These are phyloP conservation scores for Ctenoplectra terminalis DNA, from an alignment of 1,140 invertebrate genomes.

Conservation along the genomic window DNA sequence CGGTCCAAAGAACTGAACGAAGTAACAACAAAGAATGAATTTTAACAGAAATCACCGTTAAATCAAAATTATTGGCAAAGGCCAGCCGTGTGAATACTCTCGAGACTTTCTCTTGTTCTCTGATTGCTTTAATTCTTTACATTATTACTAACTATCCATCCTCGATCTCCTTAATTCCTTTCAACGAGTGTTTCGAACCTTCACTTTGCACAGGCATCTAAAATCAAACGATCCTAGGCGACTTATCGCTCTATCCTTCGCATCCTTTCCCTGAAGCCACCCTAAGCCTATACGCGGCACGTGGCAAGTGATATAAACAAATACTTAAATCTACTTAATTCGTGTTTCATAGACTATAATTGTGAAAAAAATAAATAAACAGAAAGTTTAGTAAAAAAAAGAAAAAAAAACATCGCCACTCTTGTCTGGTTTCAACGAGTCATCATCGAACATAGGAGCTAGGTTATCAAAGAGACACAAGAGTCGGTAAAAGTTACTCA, in stretches of 20 bases:
- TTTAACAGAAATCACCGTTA: background rate
- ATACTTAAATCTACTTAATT: slow-evolving; percentile 72
- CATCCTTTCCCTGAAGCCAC: slow-evolving; percentile 72
- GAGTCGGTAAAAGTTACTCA: background rate
- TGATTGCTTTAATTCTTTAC: slow-evolving; percentile 1
- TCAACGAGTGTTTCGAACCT: background rate
- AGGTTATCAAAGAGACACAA: background rate
- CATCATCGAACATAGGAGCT: background rate
- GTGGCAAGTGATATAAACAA: slow-evolving; percentile 80
- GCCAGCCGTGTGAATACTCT: slow-evolving; percentile 22
- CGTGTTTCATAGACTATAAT: slow-evolving; percentile 73
- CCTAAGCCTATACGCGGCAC: slow-evolving; percentile 76
- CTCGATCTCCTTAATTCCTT: slow-evolving; percentile 23
- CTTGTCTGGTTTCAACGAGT: slow-evolving; percentile 14
- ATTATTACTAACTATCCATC: background rate
- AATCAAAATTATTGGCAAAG: background rate
- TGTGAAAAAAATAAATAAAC: slow-evolving; percentile 32
- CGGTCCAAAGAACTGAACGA: background rate
- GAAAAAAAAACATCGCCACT: background rate
- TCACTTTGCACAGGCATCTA: background rate
- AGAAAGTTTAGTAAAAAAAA: background rate
- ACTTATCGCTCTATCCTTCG: slow-evolving; percentile 30
- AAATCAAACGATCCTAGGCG: background rate
- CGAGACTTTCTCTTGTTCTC: slow-evolving; percentile 42
- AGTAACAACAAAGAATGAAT: background rate